phyloP scores from a whole-genome alignment of 2,113 vertebrate genomes.

The Pao palembangensis region DNA sequence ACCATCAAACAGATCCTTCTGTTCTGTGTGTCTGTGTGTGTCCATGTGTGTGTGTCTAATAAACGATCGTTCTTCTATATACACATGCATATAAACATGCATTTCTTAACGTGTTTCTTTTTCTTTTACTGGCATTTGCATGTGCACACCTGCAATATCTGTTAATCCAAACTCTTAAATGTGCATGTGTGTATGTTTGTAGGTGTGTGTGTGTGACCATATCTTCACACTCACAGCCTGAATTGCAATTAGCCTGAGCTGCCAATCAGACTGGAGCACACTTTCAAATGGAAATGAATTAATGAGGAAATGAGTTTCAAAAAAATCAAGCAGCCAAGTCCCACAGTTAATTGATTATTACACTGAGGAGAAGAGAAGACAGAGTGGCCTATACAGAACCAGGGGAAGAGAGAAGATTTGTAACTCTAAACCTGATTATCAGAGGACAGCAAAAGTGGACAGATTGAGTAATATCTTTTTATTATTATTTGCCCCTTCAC shows the following conservation, averaged over 20 bases:
- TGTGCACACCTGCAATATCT: neutral
- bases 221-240: constrained; percentile 1
- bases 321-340: constrained; percentile 36
- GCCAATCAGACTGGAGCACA: constrained; percentile 48
- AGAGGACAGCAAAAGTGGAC: too few relatives aligned
- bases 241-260: constrained; percentile 49
- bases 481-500: too few relatives aligned
- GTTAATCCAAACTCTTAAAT: too few relatives aligned
- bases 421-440: too few relatives aligned
- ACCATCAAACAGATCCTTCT: constrained; percentile 36
- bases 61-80: neutral
- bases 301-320: constrained; percentile 48
- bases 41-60: neutral
- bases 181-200: neutral
- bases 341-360: constrained; percentile 56
- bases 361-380: constrained; percentile 35
- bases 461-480: too few relatives aligned
- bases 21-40: neutral
- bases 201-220: neutral
- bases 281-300: constrained; percentile 56
- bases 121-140: neutral
- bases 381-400: constrained; percentile 15
- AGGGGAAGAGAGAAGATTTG: neutral
- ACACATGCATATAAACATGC: neutral
- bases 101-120: neutral